These are phyloP conservation scores for Hetaerina americana DNA, from an alignment of 1,140 invertebrate species.

Conservation along the genomic window DNA sequence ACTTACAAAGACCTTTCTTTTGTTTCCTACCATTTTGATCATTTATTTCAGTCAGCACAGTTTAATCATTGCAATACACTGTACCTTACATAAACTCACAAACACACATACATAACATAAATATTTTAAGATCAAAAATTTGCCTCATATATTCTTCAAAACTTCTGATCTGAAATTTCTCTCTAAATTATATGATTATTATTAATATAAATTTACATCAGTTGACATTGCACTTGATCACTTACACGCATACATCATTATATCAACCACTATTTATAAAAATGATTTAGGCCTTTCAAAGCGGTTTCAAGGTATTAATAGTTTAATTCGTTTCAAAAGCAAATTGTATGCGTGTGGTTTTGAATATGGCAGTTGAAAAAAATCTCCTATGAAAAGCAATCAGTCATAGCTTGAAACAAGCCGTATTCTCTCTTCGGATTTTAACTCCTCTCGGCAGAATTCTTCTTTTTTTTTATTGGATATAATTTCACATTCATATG, in stretches of 20 bases:
- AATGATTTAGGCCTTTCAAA: background rate
- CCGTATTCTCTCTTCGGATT: background rate
- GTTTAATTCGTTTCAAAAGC: background rate
- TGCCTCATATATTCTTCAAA: background rate
- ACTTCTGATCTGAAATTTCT: background rate
- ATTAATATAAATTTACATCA: background rate
- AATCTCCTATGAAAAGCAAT: background rate
- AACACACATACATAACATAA: background rate
- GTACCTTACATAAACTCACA: background rate
- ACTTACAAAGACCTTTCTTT: no score
- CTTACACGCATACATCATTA: background rate
- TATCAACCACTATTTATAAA: constrained; percentile 1
- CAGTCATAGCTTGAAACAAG: background rate
- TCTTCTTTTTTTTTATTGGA: no score
- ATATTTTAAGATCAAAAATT: background rate
- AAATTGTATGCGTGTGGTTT: background rate
- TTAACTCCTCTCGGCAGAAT: no score
- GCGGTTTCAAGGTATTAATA: background rate
- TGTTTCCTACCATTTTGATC: no score
- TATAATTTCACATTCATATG: no score
- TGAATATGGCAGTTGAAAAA: background rate
- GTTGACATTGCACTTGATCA: background rate
- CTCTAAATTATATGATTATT: background rate
- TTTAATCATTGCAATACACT: background rate
- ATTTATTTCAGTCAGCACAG: background rate